Evolutionary conservation across 2,888 invertebrate species (phyloP).

Genomic region (Phyto melanocephala): DNA sequence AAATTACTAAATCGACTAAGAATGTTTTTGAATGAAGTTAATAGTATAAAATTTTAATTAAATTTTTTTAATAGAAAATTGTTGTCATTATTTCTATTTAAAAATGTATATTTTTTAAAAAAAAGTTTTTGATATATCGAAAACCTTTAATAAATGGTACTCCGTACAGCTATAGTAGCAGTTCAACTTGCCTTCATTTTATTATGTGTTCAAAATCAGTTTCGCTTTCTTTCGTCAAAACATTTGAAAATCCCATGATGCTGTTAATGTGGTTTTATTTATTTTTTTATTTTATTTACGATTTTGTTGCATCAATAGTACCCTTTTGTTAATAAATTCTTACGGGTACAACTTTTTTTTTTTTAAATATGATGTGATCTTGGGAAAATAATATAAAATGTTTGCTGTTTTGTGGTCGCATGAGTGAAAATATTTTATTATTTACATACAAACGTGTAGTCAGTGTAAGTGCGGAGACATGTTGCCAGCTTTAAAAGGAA

Average conservation of each 20-base stretch:
- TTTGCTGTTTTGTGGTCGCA: constrained; percentile 44
- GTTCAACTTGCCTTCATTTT: neutral
- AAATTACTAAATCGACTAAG: too few relatives aligned
- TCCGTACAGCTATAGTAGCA: too few relatives aligned
- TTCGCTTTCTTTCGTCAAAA: constrained; percentile 8
- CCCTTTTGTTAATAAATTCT: too few relatives aligned
- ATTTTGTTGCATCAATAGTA: neutral
- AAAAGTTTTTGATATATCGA: too few relatives aligned
- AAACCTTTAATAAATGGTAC: too few relatives aligned
- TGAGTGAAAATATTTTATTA: constrained; percentile 51
- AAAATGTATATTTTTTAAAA: too few relatives aligned
- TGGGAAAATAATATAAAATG: constrained; percentile 57
- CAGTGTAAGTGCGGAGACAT: neutral
- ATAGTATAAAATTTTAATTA: too few relatives aligned
- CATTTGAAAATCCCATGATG: neutral
- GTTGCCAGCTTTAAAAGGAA: constrained; percentile 27
- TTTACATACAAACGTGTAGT: constrained; percentile 19
- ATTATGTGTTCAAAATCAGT: neutral
- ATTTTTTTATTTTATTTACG: neutral
- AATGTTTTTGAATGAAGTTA: too few relatives aligned
- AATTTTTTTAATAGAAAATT: too few relatives aligned
- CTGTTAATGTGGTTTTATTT: constrained; percentile 23
- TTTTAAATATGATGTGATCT: constrained; percentile 40
- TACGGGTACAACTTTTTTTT: neutral
- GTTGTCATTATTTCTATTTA: too few relatives aligned